These are phyloP conservation scores for Oxyscelio sp. DNA, from an alignment of 2,888 invertebrate genomes.

Conservation along the genomic window DNA sequence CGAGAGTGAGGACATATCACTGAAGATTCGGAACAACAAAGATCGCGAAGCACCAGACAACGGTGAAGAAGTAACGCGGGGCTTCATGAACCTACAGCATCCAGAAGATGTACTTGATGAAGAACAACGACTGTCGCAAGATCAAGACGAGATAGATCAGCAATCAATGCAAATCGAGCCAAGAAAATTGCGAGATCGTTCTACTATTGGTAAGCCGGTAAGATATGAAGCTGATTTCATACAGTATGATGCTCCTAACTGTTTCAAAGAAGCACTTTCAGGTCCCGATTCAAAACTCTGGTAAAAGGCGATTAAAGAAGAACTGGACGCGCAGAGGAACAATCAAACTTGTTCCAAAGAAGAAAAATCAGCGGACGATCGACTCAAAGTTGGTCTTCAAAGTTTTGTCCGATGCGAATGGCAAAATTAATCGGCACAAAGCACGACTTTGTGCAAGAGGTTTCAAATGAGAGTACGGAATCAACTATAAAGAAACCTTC, in stretches of 20 bases:
- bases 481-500: not conserved
- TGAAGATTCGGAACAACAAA: not conserved
- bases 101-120: not conserved
- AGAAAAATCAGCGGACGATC: constrained; percentile 2
- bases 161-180: not conserved
- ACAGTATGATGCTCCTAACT: constrained; percentile 4
- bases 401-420: not conserved
- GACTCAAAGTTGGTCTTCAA: constrained; percentile 50
- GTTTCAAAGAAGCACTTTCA: constrained; percentile 6
- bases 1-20: not conserved
- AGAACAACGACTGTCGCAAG: not conserved
- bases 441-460: constrained; percentile 9
- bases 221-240: constrained; percentile 27
- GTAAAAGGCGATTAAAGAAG: not conserved
- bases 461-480: not conserved
- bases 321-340: not conserved
- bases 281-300: constrained; percentile 12
- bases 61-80: not conserved
- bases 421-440: constrained; percentile 7
- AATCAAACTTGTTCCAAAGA: constrained; percentile 20
- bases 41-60: not conserved
- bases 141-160: not conserved
- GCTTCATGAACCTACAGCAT: not conserved
- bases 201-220: not conserved
- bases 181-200: constrained; percentile 11